Evolutionary conservation across 2,113 vertebrate genomes (phyloP).

Genomic region (Pedionomus torquatus): DNA sequence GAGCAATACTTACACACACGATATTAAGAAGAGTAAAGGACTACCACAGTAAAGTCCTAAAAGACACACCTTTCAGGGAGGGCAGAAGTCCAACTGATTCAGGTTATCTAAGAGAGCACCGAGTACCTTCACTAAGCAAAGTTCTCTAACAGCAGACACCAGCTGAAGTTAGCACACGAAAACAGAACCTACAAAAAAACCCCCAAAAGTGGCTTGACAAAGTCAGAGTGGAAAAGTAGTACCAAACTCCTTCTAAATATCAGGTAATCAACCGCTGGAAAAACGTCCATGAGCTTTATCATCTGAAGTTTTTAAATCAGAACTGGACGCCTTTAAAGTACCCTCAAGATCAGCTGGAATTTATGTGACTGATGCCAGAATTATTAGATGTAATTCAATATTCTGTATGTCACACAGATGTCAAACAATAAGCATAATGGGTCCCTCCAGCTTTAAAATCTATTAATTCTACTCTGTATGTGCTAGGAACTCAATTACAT

Average conservation of each 20-base stretch:
- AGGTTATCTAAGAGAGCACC: background rate
- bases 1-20: background rate
- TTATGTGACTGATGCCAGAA: background rate
- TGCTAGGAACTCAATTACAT: background rate
- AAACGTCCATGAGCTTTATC: background rate
- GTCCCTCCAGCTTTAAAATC: conserved; percentile 11
- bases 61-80: background rate
- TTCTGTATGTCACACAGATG: background rate
- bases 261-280: background rate
- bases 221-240: background rate
- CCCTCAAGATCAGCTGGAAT: background rate
- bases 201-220: background rate
- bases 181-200: background rate
- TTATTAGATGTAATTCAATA: background rate
- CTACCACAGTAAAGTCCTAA: background rate
- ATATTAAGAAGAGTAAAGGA: background rate
- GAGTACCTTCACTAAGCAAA: background rate
- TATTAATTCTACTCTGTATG: background rate
- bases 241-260: background rate
- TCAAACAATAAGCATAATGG: background rate
- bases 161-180: background rate
- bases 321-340: background rate
- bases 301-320: background rate
- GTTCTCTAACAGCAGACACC: background rate
- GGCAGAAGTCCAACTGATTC: background rate